These are phyloP conservation scores for Euleptes europaea DNA, from an alignment of 2,113 vertebrate species.

Conservation along the genomic window DNA sequence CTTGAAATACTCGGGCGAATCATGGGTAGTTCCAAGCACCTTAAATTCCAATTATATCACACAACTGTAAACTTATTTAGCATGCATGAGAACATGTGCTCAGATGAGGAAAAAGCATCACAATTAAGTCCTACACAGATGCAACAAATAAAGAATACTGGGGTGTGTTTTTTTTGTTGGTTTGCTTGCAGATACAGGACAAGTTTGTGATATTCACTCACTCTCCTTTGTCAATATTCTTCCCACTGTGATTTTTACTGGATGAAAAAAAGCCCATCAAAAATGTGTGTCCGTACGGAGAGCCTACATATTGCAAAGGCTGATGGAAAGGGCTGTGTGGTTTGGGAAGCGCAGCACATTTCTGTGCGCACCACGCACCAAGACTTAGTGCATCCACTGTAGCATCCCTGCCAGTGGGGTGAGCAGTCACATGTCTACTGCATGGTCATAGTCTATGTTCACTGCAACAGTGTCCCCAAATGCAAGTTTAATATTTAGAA, in stretches of 20 bases:
- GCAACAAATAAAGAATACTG: background rate
- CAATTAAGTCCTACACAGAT: slow-evolving; percentile 24
- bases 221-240: background rate
- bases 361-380: too few species aligned
- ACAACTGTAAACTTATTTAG: slow-evolving; percentile 42
- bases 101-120: slow-evolving; percentile 16
- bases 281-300: background rate
- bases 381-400: too few species aligned
- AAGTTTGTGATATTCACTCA: background rate
- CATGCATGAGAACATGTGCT: slow-evolving; percentile 17
- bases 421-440: too few species aligned
- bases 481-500: too few species aligned
- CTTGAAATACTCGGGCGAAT: slow-evolving; percentile 20
- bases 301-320: background rate
- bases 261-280: background rate
- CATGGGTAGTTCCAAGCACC: slow-evolving; percentile 38
- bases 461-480: too few species aligned
- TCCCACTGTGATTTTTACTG: background rate
- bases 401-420: too few species aligned
- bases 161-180: too few species aligned
- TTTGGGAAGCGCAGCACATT: too few species aligned
- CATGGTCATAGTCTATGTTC: too few species aligned
- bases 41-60: slow-evolving; percentile 45
- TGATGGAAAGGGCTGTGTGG: background rate
- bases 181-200: background rate